Base-by-base conservation (phyloP, 2,113 vertebrate genomes). In the Tachuris rubrigastra region DNA sequence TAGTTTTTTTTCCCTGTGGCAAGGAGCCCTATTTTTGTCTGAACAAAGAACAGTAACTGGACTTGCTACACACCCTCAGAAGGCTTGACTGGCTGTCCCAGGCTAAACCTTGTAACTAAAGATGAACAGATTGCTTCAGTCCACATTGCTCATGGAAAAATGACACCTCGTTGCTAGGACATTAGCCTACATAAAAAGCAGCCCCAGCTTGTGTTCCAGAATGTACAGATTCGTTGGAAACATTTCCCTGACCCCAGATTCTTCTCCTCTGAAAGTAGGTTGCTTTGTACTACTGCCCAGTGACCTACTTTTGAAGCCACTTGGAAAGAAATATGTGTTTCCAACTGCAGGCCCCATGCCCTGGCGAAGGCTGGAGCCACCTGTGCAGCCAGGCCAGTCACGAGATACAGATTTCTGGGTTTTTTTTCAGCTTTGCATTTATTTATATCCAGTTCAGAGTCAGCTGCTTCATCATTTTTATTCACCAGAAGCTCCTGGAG, bases 241-340 rank as follows among this genome's bases (percentile, higher is more conserved):
- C 73, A 37, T 90, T 93, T 95, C 44, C 66, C 59, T 89, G 88
- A 96, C 85, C 74, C 77, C 39, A 31, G 52, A 14, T 31, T 18
- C 76, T 90, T 85, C 62, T 81, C 95, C 87, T 63, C 77, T 65
- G 49, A 92, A 94, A 97, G 79, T 60, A 95, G 92, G 86, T 89
- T 94, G 42, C 69, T 96, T 55, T 83, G 87, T 81, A 85, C 73
- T 30, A 33, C 93, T 92, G 93, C 86, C 89, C 95, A 94, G 35
- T 82, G 95, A 96, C 95, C 95, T 91, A 95, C 47, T 97, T 96
- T 55, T 80, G 62, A 82, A 96, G 93, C 72, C 58, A 85, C 74
- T 84, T 86, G 84, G 94, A 75, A 81, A 96, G 94, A 77, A 97
- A 35, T 46, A 33, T 4, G 6, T 66, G 71, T 91, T 93, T 91